Conservation (phyloP, 2,113 vertebrate species). For the Entomyzon cyanotis region DNA sequence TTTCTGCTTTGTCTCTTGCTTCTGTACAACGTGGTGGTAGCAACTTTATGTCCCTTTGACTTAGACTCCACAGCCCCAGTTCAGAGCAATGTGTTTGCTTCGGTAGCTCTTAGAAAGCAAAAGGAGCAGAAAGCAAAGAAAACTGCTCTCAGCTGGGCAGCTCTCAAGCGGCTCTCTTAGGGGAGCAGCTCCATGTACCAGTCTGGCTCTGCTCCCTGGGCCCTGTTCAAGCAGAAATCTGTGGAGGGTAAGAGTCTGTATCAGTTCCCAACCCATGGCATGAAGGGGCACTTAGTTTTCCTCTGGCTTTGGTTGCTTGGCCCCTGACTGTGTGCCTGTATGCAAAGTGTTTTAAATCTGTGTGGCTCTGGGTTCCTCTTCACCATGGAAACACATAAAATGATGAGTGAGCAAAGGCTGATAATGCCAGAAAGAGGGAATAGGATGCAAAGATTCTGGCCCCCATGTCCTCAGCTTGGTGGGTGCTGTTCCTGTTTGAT, state of each 20-base stretch:
- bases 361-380: neutral
- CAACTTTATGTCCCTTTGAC: neutral
- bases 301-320: neutral
- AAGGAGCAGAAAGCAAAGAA: neutral
- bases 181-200: neutral
- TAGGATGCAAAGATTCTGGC: neutral
- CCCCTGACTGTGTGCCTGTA: neutral
- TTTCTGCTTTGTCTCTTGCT: neutral
- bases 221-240: neutral
- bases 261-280: neutral
- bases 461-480: rapidly evolving
- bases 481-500: neutral
- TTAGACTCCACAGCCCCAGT: neutral
- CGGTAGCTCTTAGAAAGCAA: neutral
- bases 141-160: neutral
- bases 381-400: neutral
- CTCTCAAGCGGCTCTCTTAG: neutral
- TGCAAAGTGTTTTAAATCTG: neutral
- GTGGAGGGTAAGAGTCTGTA: neutral
- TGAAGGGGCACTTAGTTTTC: neutral
- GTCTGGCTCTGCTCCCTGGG: neutral
- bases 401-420: neutral
- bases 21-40: rapidly evolving
- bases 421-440: neutral
- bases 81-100: neutral